phyloP scores from a whole-genome alignment of 1,140 invertebrate genomes.

The Drosophila funebris region DNA sequence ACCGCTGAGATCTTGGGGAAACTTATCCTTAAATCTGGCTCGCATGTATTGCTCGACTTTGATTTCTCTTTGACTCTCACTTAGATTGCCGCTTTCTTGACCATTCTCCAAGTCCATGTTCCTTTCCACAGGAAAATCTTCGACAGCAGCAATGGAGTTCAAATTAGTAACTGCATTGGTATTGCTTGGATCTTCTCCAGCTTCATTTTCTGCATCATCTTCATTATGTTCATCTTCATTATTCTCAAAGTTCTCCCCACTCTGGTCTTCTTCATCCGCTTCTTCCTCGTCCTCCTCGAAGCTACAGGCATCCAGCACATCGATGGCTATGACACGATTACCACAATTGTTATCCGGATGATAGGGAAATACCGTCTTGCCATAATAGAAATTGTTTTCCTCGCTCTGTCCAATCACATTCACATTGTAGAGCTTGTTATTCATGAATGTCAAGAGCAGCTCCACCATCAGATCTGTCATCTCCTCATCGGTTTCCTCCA shows the following conservation, averaged over 20 bases:
- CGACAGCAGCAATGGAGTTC: too few species aligned
- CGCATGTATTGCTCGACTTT: constrained; percentile 55
- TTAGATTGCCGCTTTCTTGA: background rate
- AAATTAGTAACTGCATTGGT: too few species aligned
- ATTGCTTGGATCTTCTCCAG: too few species aligned
- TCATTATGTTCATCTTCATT: background rate
- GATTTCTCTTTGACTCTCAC: background rate
- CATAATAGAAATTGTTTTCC: constrained; percentile 61
- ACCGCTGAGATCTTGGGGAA: constrained; percentile 71
- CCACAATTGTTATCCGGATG: constrained; percentile 80
- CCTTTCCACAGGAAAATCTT: background rate
- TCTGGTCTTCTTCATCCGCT: constrained; percentile 26
- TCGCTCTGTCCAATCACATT: constrained; percentile 77
- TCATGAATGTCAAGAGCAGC: constrained; percentile 69
- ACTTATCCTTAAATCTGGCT: constrained; percentile 67
- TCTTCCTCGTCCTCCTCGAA: constrained; percentile 35
- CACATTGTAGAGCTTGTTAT: constrained; percentile 75
- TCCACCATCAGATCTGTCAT: constrained; percentile 80
- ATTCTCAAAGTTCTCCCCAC: background rate
- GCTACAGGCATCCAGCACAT: constrained; percentile 70
- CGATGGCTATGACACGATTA: constrained; percentile 72
- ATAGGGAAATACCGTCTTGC: constrained; percentile 74
- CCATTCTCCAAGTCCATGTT: background rate
- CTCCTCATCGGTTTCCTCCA: constrained; percentile 77
- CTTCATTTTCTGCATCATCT: too few species aligned